A percentile compares a stretch with the other conserved stretches of the same genome.
phyloP scores from a whole-genome alignment of 2,113 vertebrate genomes.

The Aptenodytes patagonicus region DNA sequence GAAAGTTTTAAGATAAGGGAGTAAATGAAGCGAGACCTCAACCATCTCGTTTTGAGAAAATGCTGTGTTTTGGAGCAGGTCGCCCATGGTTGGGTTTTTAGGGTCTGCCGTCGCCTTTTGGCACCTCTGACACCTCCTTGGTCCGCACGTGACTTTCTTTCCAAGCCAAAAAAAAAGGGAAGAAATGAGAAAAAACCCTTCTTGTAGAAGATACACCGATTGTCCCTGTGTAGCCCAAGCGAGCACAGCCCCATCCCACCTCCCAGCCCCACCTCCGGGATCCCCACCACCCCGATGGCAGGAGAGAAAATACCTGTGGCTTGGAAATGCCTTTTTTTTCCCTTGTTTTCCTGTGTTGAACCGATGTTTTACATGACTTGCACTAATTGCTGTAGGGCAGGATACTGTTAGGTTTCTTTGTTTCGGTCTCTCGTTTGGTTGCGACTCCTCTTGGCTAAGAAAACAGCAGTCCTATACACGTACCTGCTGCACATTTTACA shows the following conservation, averaged over 20 bases:
- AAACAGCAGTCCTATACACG: background rate
- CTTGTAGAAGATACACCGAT: background rate
- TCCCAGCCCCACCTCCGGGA: background rate
- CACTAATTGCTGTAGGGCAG: constrained; percentile 57
- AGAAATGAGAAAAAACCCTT: background rate
- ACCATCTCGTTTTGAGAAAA: background rate
- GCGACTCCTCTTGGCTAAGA: constrained; percentile 14
- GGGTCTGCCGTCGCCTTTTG: background rate
- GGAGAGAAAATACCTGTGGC: constrained; percentile 30
- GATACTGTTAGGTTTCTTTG: constrained; percentile 23
- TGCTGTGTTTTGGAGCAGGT: background rate
- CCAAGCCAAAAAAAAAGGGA: background rate
- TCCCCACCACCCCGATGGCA: fast-evolving
- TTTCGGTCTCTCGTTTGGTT: constrained; percentile 13
- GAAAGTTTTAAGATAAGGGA: background rate
- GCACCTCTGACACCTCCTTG: background rate
- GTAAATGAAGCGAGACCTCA: background rate
- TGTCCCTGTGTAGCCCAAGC: fast-evolving
- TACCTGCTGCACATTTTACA: constrained; percentile 62
- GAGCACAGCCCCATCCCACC: background rate
- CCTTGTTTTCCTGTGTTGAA: constrained; percentile 32
- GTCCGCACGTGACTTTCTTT: background rate
- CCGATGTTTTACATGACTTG: constrained; percentile 22
- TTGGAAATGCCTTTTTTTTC: background rate
- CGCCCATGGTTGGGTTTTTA: background rate